Conservation (phyloP, 2,113 vertebrate genomes). For the Rallus limicola region DNA sequence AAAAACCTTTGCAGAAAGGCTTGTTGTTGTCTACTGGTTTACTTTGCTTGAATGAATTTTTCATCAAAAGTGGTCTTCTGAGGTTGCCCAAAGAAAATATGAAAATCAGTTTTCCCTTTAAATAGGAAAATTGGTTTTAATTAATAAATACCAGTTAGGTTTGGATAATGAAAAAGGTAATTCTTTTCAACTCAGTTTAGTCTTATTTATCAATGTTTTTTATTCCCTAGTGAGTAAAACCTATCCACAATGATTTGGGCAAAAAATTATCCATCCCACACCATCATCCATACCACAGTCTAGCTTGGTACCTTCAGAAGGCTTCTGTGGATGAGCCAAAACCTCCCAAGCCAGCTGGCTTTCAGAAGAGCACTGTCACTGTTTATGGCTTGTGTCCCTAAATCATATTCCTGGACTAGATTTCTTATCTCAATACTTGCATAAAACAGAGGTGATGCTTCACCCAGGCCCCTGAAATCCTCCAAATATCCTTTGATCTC, state of each 20-base stretch:
- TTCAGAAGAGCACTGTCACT: neutral
- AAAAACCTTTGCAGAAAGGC: neutral
- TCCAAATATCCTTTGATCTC: neutral
- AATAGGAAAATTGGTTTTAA: neutral
- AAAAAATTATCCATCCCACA: neutral
- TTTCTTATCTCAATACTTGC: neutral
- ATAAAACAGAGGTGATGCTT: neutral
- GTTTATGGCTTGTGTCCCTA: neutral
- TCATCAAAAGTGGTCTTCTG: neutral
- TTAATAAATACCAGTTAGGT: neutral
- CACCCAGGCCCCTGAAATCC: neutral
- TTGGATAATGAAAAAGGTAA: neutral
- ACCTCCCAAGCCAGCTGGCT: neutral
- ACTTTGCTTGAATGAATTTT: neutral
- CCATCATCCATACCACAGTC: neutral
- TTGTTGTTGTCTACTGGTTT: neutral
- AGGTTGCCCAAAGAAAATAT: neutral
- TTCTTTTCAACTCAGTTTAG: neutral
- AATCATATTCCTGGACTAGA: neutral
- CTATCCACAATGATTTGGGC: neutral
- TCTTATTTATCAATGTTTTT: neutral
- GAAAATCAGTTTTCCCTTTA: neutral
- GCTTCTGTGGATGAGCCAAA: neutral
- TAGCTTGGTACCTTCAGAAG: neutral
- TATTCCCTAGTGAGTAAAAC: neutral